A percentile compares a stretch with the other conserved stretches of the same genome.
phyloP scores from a whole-genome alignment of 2,797 vertebrate genomes.

The Gobio occitaniae region DNA sequence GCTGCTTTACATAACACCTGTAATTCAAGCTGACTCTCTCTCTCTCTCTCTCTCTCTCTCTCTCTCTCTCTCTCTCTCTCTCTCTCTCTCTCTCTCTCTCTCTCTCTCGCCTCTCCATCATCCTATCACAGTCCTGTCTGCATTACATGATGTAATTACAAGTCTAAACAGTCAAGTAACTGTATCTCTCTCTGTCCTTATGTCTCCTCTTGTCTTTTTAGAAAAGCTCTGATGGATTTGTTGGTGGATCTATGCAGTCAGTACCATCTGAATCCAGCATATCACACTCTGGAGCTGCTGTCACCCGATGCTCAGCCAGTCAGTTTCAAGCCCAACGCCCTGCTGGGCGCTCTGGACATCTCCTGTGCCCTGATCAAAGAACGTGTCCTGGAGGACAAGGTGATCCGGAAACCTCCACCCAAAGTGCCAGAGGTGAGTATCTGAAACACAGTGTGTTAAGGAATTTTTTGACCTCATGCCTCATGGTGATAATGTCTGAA shows the following conservation, averaged over 20 bases:
- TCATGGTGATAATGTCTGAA: background rate
- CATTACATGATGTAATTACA: conserved; percentile 63
- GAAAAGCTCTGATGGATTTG: conserved; percentile 97
- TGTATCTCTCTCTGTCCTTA: conserved; percentile 56
- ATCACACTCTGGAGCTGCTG: conserved; percentile 89
- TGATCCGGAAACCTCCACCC: conserved; percentile 78
- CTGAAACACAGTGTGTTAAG: background rate
- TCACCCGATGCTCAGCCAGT: conserved; percentile 80
- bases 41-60: too few species aligned
- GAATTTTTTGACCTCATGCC: background rate
- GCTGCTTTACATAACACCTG: conserved; percentile 52
- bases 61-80: conserved; percentile 7
- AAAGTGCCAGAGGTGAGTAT: conserved; percentile 90
- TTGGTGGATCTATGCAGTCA: conserved; percentile 93
- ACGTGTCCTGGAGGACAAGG: conserved; percentile 86
- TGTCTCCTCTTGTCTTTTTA: conserved; percentile 64
- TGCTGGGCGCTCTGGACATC: conserved; percentile 89
- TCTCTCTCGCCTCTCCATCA: conserved; percentile 30
- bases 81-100: conserved; percentile 30
- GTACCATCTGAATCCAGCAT: conserved; percentile 90
- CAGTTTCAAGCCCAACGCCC: conserved; percentile 91
- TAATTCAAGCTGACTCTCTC: conserved; percentile 10
- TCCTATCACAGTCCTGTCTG: conserved; percentile 27
- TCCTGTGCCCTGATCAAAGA: conserved; percentile 89
- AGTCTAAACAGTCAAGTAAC: conserved; percentile 61